Evolutionary conservation across 1,140 invertebrate genomes (phyloP).

Genomic region (Cryptotermes secundus): DNA sequence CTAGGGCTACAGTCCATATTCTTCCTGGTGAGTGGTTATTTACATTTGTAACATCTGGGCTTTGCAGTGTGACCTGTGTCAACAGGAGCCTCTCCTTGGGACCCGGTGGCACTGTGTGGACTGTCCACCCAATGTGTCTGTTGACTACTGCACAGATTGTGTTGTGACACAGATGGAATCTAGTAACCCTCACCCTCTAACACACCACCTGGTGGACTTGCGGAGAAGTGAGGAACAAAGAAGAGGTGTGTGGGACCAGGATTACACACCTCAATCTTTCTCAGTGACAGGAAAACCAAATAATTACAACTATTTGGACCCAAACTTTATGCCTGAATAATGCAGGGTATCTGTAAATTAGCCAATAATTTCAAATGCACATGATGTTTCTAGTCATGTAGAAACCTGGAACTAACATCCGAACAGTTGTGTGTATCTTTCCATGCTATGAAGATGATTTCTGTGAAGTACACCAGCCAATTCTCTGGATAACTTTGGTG

Average conservation of each 20-base stretch:
- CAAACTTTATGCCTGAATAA: slow-evolving; percentile 51
- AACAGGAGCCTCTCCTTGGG: slow-evolving; percentile 64
- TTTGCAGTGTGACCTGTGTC: slow-evolving; percentile 65
- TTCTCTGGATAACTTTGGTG: too few relatives aligned
- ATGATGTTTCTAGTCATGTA: too few relatives aligned
- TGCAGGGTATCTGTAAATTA: not conserved
- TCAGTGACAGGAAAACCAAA: slow-evolving; percentile 41
- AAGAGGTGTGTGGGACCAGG: slow-evolving; percentile 46
- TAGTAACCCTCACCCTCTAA: slow-evolving; percentile 48
- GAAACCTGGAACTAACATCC: too few relatives aligned
- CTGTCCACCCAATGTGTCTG: slow-evolving; percentile 49
- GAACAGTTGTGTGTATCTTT: too few relatives aligned
- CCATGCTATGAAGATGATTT: too few relatives aligned
- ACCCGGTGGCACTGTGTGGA: slow-evolving; percentile 69
- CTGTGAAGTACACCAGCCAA: too few relatives aligned
- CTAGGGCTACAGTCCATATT: not conserved
- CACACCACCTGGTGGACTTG: slow-evolving; percentile 46
- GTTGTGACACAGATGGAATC: slow-evolving; percentile 47
- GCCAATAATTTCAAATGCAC: too few relatives aligned
- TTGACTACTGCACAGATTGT: slow-evolving; percentile 57
- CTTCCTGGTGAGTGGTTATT: slow-evolving; percentile 23
- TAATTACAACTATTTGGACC: slow-evolving; percentile 54
- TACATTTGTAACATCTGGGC: slow-evolving; percentile 36
- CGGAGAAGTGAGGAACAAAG: slow-evolving; percentile 38
- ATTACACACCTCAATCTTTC: slow-evolving; percentile 50